Evolutionary conservation across 2,888 invertebrate species (phyloP).

Genomic region (Pseudococcus viburni): DNA sequence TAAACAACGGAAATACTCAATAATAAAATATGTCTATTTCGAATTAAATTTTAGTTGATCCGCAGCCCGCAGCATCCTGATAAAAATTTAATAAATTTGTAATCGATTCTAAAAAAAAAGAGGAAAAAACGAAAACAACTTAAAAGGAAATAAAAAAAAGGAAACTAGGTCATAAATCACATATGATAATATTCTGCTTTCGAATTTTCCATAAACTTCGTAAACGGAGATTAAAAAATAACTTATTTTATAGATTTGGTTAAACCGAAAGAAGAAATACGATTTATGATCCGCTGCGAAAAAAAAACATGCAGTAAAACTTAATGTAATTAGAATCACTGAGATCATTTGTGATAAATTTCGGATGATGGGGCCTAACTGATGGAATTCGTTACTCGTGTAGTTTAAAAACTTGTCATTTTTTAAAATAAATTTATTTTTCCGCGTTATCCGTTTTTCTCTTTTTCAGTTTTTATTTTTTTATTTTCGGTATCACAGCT

Average conservation of each 20-base stretch:
- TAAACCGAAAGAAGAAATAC: conserved; percentile 19
- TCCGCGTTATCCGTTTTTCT: neutral
- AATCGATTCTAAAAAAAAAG: conserved; percentile 7
- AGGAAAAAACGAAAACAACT: neutral
- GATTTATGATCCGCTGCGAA: conserved; percentile 25
- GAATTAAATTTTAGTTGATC: neutral
- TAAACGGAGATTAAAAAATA: conserved; percentile 41
- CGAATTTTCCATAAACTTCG: conserved; percentile 34
- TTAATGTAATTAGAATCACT: conserved; percentile 50
- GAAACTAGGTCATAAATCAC: conserved; percentile 52
- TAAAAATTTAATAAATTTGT: conserved; percentile 22
- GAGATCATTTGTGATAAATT: conserved; percentile 52
- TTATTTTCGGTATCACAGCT: conserved; percentile 52
- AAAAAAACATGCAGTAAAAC: conserved; percentile 13
- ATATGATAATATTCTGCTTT: conserved; percentile 50
- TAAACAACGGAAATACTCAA: neutral
- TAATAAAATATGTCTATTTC: conserved; percentile 12
- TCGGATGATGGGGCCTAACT: neutral
- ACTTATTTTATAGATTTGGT: conserved; percentile 37
- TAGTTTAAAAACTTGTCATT: neutral
- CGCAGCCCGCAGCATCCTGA: neutral
- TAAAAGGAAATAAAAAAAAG: conserved; percentile 12
- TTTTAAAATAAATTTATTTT: neutral
- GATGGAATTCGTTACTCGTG: conserved; percentile 10
- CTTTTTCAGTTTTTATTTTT: neutral